Percentiles rank a stretch among this genome's conserved stretches.
Conservation (phyloP, 2,888 invertebrate species). For the Adelphocoris suturalis region DNA sequence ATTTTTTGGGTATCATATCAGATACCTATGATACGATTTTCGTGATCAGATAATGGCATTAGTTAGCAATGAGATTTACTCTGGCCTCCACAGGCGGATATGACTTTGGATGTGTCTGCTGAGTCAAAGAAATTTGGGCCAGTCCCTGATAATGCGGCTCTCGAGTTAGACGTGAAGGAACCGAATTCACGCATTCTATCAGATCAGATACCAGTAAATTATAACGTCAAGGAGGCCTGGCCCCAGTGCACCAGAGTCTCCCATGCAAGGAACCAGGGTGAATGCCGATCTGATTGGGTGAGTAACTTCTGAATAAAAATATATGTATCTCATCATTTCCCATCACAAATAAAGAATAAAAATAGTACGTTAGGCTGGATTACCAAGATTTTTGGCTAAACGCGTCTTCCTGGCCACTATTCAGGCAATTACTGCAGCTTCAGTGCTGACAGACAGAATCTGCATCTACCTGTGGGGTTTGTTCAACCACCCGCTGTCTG, state of each 20-base stretch:
- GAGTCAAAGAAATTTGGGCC: neutral
- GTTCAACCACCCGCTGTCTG: constrained; percentile 8
- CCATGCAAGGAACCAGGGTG: constrained; percentile 90
- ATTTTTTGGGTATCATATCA: too few relatives aligned
- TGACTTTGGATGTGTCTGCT: neutral
- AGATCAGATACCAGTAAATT: constrained; percentile 84
- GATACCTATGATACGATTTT: too few relatives aligned
- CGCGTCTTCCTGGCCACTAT: too few relatives aligned
- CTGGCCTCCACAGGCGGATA: neutral
- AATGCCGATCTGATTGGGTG: constrained; percentile 92
- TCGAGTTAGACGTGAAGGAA: constrained; percentile 7
- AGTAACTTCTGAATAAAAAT: neutral
- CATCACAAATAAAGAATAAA: too few relatives aligned
- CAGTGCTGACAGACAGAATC: constrained; percentile 92
- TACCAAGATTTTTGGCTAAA: too few relatives aligned
- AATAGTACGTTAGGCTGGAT: too few relatives aligned
- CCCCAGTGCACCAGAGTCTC: constrained; percentile 89
- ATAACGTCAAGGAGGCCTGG: constrained; percentile 90
- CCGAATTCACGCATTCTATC: neutral
- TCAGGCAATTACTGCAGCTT: constrained; percentile 92
- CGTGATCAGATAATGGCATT: too few relatives aligned
- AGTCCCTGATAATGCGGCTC: neutral
- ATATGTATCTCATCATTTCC: too few relatives aligned
- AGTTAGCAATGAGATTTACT: too few relatives aligned
- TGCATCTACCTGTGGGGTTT: constrained; percentile 88